These are phyloP conservation scores for Lycaena phlaeas DNA, from an alignment of 2,888 invertebrate species.

Conservation along the genomic window DNA sequence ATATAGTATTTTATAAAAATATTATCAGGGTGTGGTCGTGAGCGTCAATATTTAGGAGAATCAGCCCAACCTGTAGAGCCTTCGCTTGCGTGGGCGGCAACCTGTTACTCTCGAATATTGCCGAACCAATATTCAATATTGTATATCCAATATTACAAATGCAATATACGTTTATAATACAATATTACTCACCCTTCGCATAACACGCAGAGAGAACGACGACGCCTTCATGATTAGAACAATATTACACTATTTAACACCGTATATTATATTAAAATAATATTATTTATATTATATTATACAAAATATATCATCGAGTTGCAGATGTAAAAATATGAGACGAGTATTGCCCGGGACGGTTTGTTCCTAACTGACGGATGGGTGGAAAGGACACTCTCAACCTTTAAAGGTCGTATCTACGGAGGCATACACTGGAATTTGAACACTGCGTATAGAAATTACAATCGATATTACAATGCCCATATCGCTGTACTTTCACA, in stretches of 20 bases:
- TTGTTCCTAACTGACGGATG: constrained; percentile 62
- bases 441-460: constrained; percentile 19
- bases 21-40: constrained; percentile 47
- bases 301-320: constrained; percentile 27
- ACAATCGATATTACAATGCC: constrained; percentile 22
- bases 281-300: constrained; percentile 13
- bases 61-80: constrained; percentile 50
- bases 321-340: constrained; percentile 28
- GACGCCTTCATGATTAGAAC: constrained; percentile 80
- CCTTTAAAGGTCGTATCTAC: constrained; percentile 31
- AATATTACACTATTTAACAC: not conserved
- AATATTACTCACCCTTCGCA: constrained; percentile 79
- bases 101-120: constrained; percentile 30
- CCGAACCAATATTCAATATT: constrained; percentile 16
- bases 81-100: constrained; percentile 26
- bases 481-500: constrained; percentile 39
- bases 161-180: constrained; percentile 9
- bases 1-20: too few relatives aligned
- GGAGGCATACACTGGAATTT: constrained; percentile 19
- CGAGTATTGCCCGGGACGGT: constrained; percentile 60
- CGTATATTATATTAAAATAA: not conserved
- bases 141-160: constrained; percentile 13
- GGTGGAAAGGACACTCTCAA: constrained; percentile 59
- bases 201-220: constrained; percentile 83
- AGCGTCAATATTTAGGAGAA: constrained; percentile 28